Conservation (phyloP, 1,140 invertebrate species). For the Drosophila gunungcola region DNA sequence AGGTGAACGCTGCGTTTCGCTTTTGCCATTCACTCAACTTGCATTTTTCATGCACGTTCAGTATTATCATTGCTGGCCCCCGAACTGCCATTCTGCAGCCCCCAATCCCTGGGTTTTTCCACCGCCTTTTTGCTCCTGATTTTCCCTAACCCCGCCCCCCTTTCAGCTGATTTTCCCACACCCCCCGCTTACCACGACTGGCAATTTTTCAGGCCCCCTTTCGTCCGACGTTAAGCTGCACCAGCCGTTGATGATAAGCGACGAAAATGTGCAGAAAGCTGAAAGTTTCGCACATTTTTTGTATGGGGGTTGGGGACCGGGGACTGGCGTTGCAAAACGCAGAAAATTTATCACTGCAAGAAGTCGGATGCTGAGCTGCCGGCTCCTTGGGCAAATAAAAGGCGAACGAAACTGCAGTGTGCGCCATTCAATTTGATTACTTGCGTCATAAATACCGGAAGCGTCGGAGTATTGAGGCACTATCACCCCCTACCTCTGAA, state of each 20-base stretch:
- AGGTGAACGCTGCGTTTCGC: constrained; percentile 58
- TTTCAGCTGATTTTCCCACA: constrained; percentile 1
- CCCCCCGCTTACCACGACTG: neutral
- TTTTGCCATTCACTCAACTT: constrained; percentile 68
- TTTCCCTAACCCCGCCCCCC: constrained; percentile 6
- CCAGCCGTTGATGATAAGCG: constrained; percentile 76
- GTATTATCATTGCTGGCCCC: constrained; percentile 71
- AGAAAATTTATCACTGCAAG: constrained; percentile 75
- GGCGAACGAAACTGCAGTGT: constrained; percentile 66
- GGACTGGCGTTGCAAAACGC: constrained; percentile 34
- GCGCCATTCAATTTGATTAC: constrained; percentile 82
- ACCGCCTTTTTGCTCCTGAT: constrained; percentile 6
- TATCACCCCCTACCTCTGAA: neutral
- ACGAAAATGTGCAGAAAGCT: constrained; percentile 82
- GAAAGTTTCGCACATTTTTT: constrained; percentile 81
- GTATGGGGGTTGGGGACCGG: constrained; percentile 25
- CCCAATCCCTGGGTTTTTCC: constrained; percentile 8
- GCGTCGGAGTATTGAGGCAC: constrained; percentile 79
- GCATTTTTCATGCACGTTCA: constrained; percentile 83
- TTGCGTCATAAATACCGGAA: constrained; percentile 83
- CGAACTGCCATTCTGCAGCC: constrained; percentile 20
- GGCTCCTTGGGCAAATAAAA: constrained; percentile 71
- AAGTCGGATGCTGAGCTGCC: constrained; percentile 25
- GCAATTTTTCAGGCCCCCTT: constrained; percentile 23
- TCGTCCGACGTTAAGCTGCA: constrained; percentile 57